phyloP scores from a whole-genome alignment of 2,113 vertebrate genomes.

The Chaetops frenatus region DNA sequence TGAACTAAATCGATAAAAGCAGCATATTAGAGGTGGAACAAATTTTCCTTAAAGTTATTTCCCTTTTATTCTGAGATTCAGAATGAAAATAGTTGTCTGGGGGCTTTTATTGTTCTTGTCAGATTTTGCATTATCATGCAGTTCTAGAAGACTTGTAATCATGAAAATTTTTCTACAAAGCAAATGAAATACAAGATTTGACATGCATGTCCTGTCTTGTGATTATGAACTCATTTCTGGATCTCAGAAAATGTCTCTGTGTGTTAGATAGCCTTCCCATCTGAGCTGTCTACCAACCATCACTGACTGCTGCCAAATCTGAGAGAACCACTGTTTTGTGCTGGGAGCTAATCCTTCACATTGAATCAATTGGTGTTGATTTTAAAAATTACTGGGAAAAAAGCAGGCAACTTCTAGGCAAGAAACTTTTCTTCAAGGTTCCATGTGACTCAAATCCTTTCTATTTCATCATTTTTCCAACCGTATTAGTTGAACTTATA shows the following conservation, averaged over 20 bases:
- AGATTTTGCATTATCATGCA: neutral
- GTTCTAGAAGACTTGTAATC: neutral
- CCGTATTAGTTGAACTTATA: neutral
- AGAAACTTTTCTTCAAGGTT: neutral
- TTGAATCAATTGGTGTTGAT: neutral
- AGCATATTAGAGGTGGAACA: neutral
- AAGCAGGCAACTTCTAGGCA: neutral
- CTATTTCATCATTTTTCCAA: neutral
- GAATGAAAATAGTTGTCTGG: neutral
- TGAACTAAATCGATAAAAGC: constrained; percentile 40
- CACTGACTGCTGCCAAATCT: neutral
- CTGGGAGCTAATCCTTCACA: neutral
- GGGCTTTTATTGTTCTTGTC: neutral
- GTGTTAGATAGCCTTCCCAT: neutral
- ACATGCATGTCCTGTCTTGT: neutral
- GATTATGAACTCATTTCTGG: neutral
- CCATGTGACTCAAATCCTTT: neutral
- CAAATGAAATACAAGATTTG: neutral
- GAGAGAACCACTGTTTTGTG: neutral
- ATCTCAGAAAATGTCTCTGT: neutral
- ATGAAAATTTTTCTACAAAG: neutral
- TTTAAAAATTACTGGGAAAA: neutral
- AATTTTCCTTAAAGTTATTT: constrained; percentile 23
- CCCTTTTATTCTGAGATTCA: neutral
- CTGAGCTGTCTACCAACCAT: neutral